Evolutionary conservation across 2,888 invertebrate species (phyloP).

Genomic region (Odontothrips loti): DNA sequence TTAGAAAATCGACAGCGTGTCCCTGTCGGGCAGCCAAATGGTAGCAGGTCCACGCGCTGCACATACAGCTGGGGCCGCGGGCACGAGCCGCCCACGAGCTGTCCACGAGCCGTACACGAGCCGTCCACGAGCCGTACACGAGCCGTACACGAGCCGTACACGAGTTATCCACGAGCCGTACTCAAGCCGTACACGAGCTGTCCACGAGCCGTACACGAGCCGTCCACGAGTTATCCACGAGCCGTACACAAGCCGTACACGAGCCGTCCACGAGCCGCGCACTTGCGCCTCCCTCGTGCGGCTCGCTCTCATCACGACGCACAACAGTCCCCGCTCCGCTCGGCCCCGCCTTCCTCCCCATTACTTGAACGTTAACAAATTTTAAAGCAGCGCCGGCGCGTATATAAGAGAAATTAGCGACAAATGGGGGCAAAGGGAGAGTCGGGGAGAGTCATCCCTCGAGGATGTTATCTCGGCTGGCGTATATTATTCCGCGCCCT

Average conservation of each 20-base stretch:
- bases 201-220: not conserved
- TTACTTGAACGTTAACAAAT: not conserved
- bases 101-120: no score
- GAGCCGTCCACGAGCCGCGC: not conserved
- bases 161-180: no score
- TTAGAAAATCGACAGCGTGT: no score
- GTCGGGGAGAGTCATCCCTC: not conserved
- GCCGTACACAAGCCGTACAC: no score
- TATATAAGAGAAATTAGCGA: constrained; percentile 1
- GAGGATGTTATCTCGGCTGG: constrained; percentile 1
- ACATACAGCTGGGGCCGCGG: no score
- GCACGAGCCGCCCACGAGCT: no score
- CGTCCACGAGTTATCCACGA: no score
- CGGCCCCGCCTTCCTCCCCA: not conserved
- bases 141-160: no score
- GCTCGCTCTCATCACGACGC: not conserved
- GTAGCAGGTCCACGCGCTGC: no score
- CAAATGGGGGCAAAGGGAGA: not conserved
- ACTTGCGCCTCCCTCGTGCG: not conserved
- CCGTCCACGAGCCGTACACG: no score
- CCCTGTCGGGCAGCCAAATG: no score
- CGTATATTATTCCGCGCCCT: not conserved
- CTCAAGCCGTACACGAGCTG: no score
- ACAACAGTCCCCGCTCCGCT: not conserved
- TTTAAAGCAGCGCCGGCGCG: not conserved